Evolutionary conservation across 2,888 invertebrate species (phyloP), one percentile per base, ranked within the genome.

Genomic region (Drosophila barbarae): DNA sequence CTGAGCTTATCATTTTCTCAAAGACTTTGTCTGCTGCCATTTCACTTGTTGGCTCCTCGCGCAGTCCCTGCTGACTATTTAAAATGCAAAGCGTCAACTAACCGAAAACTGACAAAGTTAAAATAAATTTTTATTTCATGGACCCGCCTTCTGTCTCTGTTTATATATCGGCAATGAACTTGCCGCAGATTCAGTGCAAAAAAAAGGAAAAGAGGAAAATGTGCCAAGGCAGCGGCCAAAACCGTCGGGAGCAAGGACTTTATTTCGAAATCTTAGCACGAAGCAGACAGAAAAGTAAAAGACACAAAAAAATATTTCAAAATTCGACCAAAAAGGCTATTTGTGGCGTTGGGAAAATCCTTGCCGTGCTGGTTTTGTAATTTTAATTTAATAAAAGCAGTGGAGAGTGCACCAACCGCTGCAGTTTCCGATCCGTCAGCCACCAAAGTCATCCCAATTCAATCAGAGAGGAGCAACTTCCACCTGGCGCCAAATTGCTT

Each of bases 151-250:
- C 64, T 68, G 66, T 26, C 68, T 57, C 51, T 54, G 47, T 65
- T 52, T 61, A 70, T 73, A 75, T 72, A 81, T 84, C 83, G 85
- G 86, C 86, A 86, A 86, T 86, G 87, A 86, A 86, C 85, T 86
- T 86, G 85, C 77, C 85, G 69, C 59, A 71, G 50, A 64, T 39
- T 64, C 64, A 18, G 44, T 15, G 52, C 64, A 58, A 58, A 77
- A 41, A 77, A 23, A 50, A 34, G 0, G 9, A 39, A n/a, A 23
- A 28, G 1, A 77, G 35, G 60, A 51, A 66, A 67, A 76, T 72
- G 74, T 80, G 76, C 74, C 76, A 74, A 69, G 72, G 69, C 74
- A 66, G 5, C 18, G 18, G 18, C 18, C 18, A 18, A 18, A 18
- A 18, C 42, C 58, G 42, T 42, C 12, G 55, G 58, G 58, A 56